phyloP scores from a whole-genome alignment of 2,113 vertebrate species.

The Todiramphus saurophagus region DNA sequence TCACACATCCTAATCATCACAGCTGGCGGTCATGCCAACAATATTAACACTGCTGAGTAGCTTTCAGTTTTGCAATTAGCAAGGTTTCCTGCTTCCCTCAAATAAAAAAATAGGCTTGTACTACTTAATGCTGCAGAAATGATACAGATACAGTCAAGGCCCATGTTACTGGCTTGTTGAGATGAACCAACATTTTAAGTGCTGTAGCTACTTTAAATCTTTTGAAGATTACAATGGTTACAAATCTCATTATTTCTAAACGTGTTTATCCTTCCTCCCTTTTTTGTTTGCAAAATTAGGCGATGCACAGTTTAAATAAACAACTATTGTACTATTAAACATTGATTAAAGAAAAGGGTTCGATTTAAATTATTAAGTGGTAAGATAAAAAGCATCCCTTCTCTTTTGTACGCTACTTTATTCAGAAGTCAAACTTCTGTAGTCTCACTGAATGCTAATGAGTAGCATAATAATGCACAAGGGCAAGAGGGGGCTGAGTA shows the following conservation, averaged over 20 bases:
- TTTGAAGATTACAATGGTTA: conserved; percentile 34
- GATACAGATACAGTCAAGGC: neutral
- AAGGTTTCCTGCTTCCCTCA: conserved; percentile 51
- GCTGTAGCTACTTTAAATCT: conserved; percentile 6
- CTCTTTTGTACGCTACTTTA: conserved; percentile 65
- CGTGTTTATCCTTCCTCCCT: conserved; percentile 36
- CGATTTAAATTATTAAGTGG: conserved; percentile 67
- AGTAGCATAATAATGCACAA: conserved; percentile 69
- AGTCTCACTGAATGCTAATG: conserved; percentile 70
- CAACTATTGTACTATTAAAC: conserved; percentile 63
- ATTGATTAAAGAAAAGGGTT: conserved; percentile 64
- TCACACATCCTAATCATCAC: conserved; percentile 64
- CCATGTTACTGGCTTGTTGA: neutral
- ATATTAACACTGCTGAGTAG: conserved; percentile 60
- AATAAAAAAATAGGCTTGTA: conserved; percentile 37
- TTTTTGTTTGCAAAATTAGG: conserved; percentile 60
- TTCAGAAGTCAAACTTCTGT: conserved; percentile 73
- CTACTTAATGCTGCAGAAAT: conserved; percentile 20
- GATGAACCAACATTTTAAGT: neutral
- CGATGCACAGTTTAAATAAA: conserved; percentile 47
- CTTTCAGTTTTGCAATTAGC: conserved; percentile 68
- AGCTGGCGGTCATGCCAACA: conserved; percentile 65
- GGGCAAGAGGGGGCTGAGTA: conserved; percentile 68
- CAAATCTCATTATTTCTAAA: conserved; percentile 55
- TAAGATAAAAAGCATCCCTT: conserved; percentile 67